Percentiles rank a stretch among this genome's conserved stretches.
phyloP scores from a whole-genome alignment of 2,888 invertebrate species.

The Cylloceria caligata region DNA sequence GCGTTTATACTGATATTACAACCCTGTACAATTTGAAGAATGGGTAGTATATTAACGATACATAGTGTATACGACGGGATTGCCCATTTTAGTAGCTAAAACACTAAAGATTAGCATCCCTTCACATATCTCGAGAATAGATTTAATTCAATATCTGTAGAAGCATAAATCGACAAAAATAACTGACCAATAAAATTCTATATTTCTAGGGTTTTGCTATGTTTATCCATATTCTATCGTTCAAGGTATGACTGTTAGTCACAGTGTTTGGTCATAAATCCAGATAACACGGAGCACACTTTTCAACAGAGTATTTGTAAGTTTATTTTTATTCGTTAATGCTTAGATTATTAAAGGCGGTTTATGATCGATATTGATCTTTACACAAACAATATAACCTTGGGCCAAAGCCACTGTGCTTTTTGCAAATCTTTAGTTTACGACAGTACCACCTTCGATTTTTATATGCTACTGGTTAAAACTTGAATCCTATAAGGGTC shows the following conservation, averaged over 20 bases:
- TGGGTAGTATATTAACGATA: no score
- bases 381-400: constrained; percentile 31
- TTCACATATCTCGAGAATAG: no score
- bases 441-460: constrained; percentile 25
- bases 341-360: constrained; percentile 51
- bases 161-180: neutral
- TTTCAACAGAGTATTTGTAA: constrained; percentile 14
- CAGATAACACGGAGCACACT: neutral
- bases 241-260: no score
- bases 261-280: no score
- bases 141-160: neutral
- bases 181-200: no score
- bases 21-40: no score
- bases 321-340: constrained; percentile 55
- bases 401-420: constrained; percentile 36
- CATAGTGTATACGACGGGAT: no score
- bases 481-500: constrained; percentile 13
- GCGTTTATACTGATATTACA: no score
- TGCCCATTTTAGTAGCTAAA: no score
- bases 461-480: constrained; percentile 50
- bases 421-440: constrained; percentile 30
- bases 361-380: constrained; percentile 40
- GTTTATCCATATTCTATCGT: no score
- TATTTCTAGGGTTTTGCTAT: no score
- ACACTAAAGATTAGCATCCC: no score